Evolutionary conservation across 2,797 vertebrate species (phyloP), one percentile per base, ranked within the genome.

Genomic region (Phataginus tricuspis): DNA sequence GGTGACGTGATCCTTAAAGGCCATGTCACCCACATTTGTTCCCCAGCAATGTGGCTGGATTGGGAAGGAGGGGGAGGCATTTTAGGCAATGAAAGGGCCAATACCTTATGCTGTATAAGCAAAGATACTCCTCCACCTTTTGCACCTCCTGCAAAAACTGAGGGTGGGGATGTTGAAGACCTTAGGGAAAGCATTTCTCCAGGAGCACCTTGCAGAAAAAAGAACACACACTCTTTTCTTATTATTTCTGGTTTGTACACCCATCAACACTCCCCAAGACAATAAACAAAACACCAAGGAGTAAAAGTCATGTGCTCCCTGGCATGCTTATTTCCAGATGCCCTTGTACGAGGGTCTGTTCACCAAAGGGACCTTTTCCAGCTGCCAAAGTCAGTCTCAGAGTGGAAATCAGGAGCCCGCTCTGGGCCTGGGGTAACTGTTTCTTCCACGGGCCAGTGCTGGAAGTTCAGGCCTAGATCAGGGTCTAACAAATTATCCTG

Each of bases 211-310:
- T 45, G 45, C 45, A 11, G 45, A 45, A 45, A 45, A 45, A 45
- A 45, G 45, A 45, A 45, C 89, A 27, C 39, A 18, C 18, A 13
- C n/a, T 18, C 66, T 66, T 37, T 64, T 51, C 92, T 57, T 34
- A 23, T 27, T 49, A 5, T 53, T 63, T 71, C 80, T 64, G 69
- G 59, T 87, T 42, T 68, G 71, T 57, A 45, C 6, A 27, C 39
- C 89, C 25, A 7, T 63, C 91, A 55, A 14, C 85, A 63, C 87
- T 74, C 75, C 45, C 90, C 90, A 57, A 63, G 51, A 89, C 66
- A 64, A 69, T 49, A 66, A 51, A 68, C 66, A 29, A 89, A 82
- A 75, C 45, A 37, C n/a, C 18, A 4, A 34, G 45, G 53, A 90
- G 37, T 29, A 63, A 74, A 49, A 80, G 55, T 93, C 11, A 2